These are phyloP conservation scores for Nanger granti DNA, from an alignment of 2,113 vertebrate genomes.

Conservation along the genomic window DNA sequence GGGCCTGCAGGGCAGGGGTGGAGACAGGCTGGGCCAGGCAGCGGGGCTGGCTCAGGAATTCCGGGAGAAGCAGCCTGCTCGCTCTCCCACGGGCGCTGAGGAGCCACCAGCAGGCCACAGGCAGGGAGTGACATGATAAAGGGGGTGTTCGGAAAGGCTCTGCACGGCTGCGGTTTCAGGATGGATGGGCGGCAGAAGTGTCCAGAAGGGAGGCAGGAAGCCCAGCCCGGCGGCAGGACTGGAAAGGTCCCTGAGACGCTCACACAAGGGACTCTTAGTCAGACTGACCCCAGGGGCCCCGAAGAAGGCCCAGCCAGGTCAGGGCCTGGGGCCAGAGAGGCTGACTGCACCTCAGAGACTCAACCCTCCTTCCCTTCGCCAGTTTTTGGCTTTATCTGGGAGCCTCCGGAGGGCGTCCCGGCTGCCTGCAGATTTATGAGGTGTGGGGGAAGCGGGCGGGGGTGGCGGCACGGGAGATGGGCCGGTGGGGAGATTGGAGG, in stretches of 20 bases:
- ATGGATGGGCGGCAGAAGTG: constrained; percentile 33
- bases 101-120: constrained; percentile 52
- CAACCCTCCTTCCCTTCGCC: background rate
- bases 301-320: background rate
- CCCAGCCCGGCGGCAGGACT: background rate
- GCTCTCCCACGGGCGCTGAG: constrained; percentile 54
- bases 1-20: background rate
- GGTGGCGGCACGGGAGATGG: background rate
- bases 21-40: background rate
- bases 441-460: constrained; percentile 41
- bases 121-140: constrained; percentile 70
- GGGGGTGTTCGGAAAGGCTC: constrained; percentile 50
- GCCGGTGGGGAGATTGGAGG: background rate
- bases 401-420: background rate
- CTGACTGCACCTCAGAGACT: background rate
- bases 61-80: constrained; percentile 20
- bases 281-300: background rate
- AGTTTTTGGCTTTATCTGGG: background rate
- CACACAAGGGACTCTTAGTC: background rate
- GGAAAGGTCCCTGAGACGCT: background rate
- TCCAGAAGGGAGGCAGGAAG: constrained; percentile 29
- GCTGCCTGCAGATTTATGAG: constrained; percentile 66
- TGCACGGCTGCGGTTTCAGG: constrained; percentile 55
- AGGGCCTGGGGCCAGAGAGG: background rate
- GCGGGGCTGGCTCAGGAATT: constrained; percentile 45